These are phyloP conservation scores for Dufourea novaeangliae DNA, from an alignment of 1,140 invertebrate species.

Conservation along the genomic window DNA sequence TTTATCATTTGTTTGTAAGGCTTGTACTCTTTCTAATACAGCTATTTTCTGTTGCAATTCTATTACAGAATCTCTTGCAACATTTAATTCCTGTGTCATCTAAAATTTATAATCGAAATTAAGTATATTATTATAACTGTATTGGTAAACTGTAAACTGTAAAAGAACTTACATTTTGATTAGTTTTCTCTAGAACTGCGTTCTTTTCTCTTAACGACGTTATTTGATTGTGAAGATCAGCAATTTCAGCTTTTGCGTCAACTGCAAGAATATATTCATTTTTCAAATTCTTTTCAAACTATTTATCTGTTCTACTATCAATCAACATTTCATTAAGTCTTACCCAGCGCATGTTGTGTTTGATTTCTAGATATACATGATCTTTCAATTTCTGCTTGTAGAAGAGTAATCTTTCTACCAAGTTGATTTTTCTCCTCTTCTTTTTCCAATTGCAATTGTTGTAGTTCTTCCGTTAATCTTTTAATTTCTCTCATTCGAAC, in stretches of 20 bases:
- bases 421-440: conserved; percentile 70
- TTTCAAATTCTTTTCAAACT: background rate
- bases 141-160: background rate
- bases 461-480: conserved; percentile 68
- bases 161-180: conserved; percentile 71
- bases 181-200: conserved; percentile 71
- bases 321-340: conserved; percentile 25
- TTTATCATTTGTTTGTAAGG: conserved; percentile 70
- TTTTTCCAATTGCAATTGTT: conserved; percentile 66
- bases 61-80: conserved; percentile 67
- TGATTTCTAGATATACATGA: conserved; percentile 71
- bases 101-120: conserved; percentile 48
- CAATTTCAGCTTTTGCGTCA: conserved; percentile 75
- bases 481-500: conserved; percentile 72
- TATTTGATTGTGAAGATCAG: conserved; percentile 70
- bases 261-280: conserved; percentile 61
- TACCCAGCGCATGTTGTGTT: conserved; percentile 71
- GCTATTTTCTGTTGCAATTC: conserved; percentile 75
- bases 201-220: conserved; percentile 70
- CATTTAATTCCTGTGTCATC: conserved; percentile 71
- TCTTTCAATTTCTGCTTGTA: conserved; percentile 71
- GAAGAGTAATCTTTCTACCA: conserved; percentile 64
- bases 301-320: background rate
- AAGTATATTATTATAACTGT: background rate
- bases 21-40: conserved; percentile 72